phyloP scores from a whole-genome alignment of 2,113 vertebrate species.

The Narcine bancroftii region DNA sequence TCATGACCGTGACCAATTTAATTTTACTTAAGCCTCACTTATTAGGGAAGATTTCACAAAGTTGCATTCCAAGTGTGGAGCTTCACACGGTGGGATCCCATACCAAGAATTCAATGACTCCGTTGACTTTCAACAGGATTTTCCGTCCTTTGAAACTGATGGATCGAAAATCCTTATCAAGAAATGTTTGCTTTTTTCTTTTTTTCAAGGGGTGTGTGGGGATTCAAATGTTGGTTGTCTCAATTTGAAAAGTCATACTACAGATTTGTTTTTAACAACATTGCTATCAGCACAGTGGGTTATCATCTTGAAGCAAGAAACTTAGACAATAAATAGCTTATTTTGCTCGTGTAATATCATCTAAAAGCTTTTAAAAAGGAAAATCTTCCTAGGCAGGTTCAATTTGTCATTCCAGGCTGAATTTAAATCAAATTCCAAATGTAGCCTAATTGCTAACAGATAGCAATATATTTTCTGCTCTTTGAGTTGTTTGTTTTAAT shows the following conservation, averaged over 20 bases:
- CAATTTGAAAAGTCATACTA: background rate
- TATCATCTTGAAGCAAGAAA: background rate
- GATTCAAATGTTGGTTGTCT: background rate
- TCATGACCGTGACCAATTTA: slow-evolving; percentile 25
- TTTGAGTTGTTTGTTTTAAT: background rate
- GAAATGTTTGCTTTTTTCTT: background rate
- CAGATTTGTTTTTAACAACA: background rate
- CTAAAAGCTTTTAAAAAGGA: background rate
- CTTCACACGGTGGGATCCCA: background rate
- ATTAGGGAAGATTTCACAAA: slow-evolving; percentile 23
- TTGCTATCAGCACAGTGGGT: background rate
- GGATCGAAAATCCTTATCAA: background rate
- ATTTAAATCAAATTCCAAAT: background rate
- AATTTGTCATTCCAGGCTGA: background rate
- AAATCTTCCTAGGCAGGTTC: background rate
- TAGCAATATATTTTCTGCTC: background rate
- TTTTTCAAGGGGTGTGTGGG: background rate
- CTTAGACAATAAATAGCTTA: background rate
- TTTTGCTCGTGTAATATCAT: background rate
- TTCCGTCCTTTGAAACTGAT: background rate
- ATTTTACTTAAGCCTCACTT: slow-evolving; percentile 28
- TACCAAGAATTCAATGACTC: background rate
- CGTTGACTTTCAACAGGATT: background rate
- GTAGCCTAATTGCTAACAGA: background rate
- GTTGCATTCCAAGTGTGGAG: slow-evolving; percentile 10